These are phyloP conservation scores for Aporrectodea caliginosa DNA, from an alignment of 1,140 invertebrate species.

Conservation along the genomic window DNA sequence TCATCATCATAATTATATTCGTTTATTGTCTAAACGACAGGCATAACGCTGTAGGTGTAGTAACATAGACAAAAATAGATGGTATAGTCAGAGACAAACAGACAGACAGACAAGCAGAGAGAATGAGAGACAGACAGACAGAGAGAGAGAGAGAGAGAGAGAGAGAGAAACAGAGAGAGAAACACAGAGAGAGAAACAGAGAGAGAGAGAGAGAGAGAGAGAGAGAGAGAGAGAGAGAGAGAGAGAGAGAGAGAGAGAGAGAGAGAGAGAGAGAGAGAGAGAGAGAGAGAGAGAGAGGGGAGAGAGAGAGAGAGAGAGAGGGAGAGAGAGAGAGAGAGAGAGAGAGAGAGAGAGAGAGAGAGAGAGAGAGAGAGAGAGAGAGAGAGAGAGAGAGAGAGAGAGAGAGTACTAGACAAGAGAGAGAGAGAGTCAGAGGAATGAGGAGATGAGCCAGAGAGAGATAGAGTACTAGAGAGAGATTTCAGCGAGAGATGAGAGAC, in stretches of 20 bases:
- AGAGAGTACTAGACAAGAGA: conserved; percentile 5
- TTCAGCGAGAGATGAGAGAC: background rate
- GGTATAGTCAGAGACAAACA: background rate
- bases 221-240: background rate
- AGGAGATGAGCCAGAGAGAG: background rate
- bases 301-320: background rate
- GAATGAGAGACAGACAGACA: conserved; percentile 8
- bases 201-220: background rate
- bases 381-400: background rate
- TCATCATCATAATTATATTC: background rate
- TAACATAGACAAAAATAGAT: background rate
- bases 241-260: background rate
- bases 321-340: conserved; percentile 15
- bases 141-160: background rate
- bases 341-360: conserved; percentile 17
- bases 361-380: conserved; percentile 19
- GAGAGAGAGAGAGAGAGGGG: background rate
- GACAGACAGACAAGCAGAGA: conserved; percentile 8
- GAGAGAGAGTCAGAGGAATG: background rate
- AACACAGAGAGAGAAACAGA: conserved; percentile 6
- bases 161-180: background rate
- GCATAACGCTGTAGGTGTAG: background rate
- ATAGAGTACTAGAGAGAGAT: background rate
- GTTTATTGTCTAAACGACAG: too few species aligned
- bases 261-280: background rate